Evolutionary conservation across 1,140 invertebrate genomes (phyloP), one percentile per base, ranked within the genome.

Genomic region (Ips typographus): DNA sequence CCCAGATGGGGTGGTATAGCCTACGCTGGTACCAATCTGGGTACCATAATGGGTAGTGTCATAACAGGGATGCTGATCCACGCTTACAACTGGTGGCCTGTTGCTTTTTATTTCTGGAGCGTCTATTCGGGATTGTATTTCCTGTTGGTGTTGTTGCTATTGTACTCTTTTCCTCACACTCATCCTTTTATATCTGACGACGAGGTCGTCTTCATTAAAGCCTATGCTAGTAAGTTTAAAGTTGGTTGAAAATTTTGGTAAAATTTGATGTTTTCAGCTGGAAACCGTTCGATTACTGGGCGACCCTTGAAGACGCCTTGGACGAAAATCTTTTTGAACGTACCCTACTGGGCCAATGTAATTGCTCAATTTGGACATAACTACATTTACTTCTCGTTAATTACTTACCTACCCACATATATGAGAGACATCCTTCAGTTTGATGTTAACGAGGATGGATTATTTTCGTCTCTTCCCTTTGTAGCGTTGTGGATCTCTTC

Each of bases 61-160:
- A 57, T 74, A 38, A 72, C 63, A 22, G 72, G 73, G 3, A 38
- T 71, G 3, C 56, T 74, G 7, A 74, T 74, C 36, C 7, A 64
- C 2, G 2, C 2, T 1, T 52, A 42, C 38, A 55, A 67, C 8
- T 52, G 68, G 6, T 74, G 73, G 73, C 38, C 47, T 5, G 38
- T 65, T n/a, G 55, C 73, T 2, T 74, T 74, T 68, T 74, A 74
- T 43, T 52, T 74, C 47, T 74, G 73, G 73, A 65, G 47, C 3
- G 3, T 39, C 22, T 43, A 58, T 7, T 22, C 59, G 4, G 41
- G 52, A 1, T 2, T 59, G 8, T 74, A 60, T 52, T 68, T 60
- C 5, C 6, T 72, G 8, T 44, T 74, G 22, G 64, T 64, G 40
- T 36, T 70, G 2, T 40, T 74, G 4, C 43, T 49, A 2, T 49